Evolutionary conservation across 2,113 vertebrate species (phyloP), one percentile per base, ranked within the genome.

Genomic region (Melozone crissalis): DNA sequence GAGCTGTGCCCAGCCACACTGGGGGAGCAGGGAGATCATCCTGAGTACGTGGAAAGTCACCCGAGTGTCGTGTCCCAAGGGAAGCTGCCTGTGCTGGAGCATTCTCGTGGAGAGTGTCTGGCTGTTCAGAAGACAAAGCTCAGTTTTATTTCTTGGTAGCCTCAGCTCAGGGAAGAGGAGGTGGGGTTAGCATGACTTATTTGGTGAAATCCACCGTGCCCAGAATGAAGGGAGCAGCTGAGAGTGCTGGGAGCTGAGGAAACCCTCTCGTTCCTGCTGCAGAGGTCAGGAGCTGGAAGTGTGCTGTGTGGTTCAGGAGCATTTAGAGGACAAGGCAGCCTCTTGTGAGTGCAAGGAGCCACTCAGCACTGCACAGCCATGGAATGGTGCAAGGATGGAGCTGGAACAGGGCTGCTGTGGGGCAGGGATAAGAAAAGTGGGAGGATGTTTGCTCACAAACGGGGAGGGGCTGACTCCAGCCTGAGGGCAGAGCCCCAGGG

Each of bases 141-240:
- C 26, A 3, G 87, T 58, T 84, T 76, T 76, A 80, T 89, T 91
- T 89, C 74, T 41, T 59, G 67, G 37, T 87, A 69, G 33, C 5
- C 67, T 75, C 52, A 59, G 37, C 73, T 49, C 0, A 1, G 69
- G 52, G 61, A 33, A 71, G 77, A 41, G 82, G 74, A 44, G 51
- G 7, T 85, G 87, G 49, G 12, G 54, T 91, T 67, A 76, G 71
- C 4, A 22, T 92, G 84, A 63, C 52, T 94, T 86, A 51, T 16
- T 55, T 1, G 33, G 33, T 69, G 75, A 72, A 93, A 69, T 69
- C 33, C 67, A 54, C 72, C 2, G 0, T 90, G 93, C 89, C 51
- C 69, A 65, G 80, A 84, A 31, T 4, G 14, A 87, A 79, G 77
- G 80, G 44, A 83, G 91, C 93, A 93, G 92, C 93, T 91, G 89